A percentile compares a stretch with the other conserved stretches of the same genome.
Conservation (phyloP, 2,888 invertebrate genomes). For the Cosmia trapezina region DNA sequence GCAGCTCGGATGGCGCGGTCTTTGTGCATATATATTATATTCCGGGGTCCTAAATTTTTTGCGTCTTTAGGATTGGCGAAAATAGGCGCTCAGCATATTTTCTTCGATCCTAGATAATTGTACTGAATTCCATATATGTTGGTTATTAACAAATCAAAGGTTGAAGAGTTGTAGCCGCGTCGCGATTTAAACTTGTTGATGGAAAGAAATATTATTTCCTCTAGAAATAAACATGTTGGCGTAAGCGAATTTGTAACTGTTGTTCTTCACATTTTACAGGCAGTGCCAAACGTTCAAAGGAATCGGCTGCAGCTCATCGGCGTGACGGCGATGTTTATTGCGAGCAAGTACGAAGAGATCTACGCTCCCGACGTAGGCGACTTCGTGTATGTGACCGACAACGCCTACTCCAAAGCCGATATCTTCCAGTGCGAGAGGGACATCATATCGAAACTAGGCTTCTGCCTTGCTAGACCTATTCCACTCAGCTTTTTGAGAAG, state of each 20-base stretch:
- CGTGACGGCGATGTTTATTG: constrained; percentile 96
- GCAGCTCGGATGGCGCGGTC: fast-evolving
- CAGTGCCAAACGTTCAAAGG: constrained; percentile 91
- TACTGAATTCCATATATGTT: background rate
- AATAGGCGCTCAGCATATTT: background rate
- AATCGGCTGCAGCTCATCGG: constrained; percentile 96
- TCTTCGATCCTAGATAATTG: background rate
- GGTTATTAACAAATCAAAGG: background rate
- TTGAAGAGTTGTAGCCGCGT: background rate
- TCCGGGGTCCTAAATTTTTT: background rate
- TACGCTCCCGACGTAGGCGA: constrained; percentile 96
- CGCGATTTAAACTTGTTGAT: background rate
- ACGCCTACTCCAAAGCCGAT: constrained; percentile 94
- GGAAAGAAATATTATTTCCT: background rate
- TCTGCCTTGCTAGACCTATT: constrained; percentile 95
- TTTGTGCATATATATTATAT: background rate
- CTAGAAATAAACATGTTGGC: background rate
- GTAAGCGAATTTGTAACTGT: background rate
- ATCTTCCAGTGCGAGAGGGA: constrained; percentile 95
- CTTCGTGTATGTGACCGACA: constrained; percentile 97
- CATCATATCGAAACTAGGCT: constrained; percentile 94
- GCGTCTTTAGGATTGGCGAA: background rate
- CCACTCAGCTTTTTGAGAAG: constrained; percentile 97
- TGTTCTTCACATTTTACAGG: constrained; percentile 81
- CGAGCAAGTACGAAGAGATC: constrained; percentile 98